A percentile compares a stretch with the other conserved stretches of the same genome.
These are phyloP conservation scores for Nomada hirtipes DNA, from an alignment of 2,888 invertebrate species.

Conservation along the genomic window DNA sequence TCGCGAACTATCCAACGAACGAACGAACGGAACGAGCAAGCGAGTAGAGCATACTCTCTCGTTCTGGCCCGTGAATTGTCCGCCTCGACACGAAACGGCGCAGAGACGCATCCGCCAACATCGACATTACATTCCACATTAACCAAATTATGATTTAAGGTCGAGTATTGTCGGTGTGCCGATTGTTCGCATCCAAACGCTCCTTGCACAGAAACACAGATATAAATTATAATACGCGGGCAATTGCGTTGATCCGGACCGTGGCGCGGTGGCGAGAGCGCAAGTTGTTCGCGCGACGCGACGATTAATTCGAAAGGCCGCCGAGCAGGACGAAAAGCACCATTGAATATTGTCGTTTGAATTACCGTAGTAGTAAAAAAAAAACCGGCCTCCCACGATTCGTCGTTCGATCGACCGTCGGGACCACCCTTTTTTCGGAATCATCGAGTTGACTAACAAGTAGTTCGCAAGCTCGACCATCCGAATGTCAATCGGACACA, in stretches of 20 bases:
- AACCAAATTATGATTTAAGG: conserved; percentile 84
- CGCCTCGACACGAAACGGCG: conserved; percentile 39
- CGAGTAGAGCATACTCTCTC: conserved; percentile 54
- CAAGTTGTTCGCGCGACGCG: conserved; percentile 42
- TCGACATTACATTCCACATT: conserved; percentile 84
- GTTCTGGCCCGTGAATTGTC: conserved; percentile 56
- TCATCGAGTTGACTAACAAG: background rate
- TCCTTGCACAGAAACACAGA: conserved; percentile 75
- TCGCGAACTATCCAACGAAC: conserved; percentile 71
- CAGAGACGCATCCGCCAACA: conserved; percentile 78
- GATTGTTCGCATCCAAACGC: conserved; percentile 82
- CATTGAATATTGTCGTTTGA: conserved; percentile 2
- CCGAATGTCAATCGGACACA: conserved; percentile 43
- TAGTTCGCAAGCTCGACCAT: conserved; percentile 39
- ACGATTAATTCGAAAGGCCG: background rate
- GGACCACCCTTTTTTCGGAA: conserved; percentile 26
- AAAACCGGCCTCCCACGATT: conserved; percentile 1
- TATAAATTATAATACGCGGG: conserved; percentile 81
- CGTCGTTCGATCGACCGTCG: conserved; percentile 31
- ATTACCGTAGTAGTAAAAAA: background rate
- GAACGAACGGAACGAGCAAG: conserved; percentile 12
- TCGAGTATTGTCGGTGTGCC: conserved; percentile 80
- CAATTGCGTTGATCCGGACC: conserved; percentile 79
- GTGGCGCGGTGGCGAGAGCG: conserved; percentile 72
- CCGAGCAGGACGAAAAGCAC: background rate